Percentiles rank a stretch among this genome's conserved stretches.
Conservation (phyloP, 2,113 vertebrate genomes). For the Tachysurus vachellii region DNA sequence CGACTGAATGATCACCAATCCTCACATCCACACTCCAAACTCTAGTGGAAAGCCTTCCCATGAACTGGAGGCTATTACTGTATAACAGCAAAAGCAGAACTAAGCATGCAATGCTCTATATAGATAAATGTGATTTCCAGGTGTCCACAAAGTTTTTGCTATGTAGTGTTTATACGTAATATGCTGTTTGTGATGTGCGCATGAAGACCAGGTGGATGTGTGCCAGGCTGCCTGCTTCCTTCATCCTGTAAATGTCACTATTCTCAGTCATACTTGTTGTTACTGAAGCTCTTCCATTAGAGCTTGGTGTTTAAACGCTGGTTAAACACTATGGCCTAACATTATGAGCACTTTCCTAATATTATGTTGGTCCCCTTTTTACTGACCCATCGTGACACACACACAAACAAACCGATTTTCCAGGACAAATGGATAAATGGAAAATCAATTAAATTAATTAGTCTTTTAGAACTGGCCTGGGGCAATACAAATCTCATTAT, state of each 20-base stretch:
- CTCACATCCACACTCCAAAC: not conserved
- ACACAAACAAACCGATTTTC: not conserved
- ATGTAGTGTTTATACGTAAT: no score
- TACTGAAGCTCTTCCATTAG: not conserved
- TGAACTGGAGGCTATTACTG: not conserved
- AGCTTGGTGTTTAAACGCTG: not conserved
- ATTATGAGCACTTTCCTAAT: no score
- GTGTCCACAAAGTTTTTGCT: not conserved
- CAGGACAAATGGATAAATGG: not conserved
- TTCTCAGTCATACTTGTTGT: not conserved
- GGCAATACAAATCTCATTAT: not conserved
- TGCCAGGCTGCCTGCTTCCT: not conserved
- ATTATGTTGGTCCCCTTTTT: no score
- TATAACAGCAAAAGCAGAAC: not conserved
- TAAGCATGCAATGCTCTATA: not conserved
- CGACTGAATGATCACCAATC: not conserved
- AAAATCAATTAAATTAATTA: not conserved
- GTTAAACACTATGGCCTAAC: no score
- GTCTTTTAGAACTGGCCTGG: not conserved
- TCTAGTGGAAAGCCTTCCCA: not conserved
- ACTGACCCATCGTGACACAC: not conserved
- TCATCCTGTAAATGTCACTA: not conserved
- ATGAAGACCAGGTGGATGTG: not conserved
- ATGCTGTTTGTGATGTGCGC: not conserved
- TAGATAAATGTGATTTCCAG: not conserved